Evolutionary conservation across 2,888 invertebrate genomes (phyloP).

Genomic region (Orthosia gracilis): DNA sequence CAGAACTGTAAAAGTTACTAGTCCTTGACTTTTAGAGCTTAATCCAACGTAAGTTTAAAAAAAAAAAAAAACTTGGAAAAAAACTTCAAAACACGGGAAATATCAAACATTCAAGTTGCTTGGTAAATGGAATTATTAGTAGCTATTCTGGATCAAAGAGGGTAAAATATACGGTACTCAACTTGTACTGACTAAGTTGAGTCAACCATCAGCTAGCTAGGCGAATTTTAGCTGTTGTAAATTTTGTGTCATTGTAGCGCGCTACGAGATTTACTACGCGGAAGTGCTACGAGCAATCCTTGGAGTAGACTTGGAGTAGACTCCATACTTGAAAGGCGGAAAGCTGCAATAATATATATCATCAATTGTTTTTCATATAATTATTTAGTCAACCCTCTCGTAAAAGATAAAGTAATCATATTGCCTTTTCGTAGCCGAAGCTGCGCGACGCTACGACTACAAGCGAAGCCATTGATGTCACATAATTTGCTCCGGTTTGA

Average conservation of each 20-base stretch:
- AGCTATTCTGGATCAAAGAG: background rate
- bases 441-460: background rate
- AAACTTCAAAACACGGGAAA: no score
- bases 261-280: constrained; percentile 34
- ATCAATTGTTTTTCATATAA: background rate
- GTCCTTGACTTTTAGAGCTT: background rate
- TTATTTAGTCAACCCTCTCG: background rate
- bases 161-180: no score
- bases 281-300: constrained; percentile 16
- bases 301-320: background rate
- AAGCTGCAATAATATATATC: background rate
- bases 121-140: background rate
- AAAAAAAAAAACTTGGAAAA: no score
- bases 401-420: background rate
- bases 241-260: constrained; percentile 13
- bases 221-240: background rate
- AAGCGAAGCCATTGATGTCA: background rate
- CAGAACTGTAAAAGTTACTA: background rate
- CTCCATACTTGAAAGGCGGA: no score
- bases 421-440: background rate
- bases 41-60: background rate
- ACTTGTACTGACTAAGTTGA: background rate
- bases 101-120: no score
- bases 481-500: background rate
- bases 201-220: background rate